Base-by-base conservation (phyloP, 2,797 vertebrate species). In the Gymnopithys bicolor region DNA sequence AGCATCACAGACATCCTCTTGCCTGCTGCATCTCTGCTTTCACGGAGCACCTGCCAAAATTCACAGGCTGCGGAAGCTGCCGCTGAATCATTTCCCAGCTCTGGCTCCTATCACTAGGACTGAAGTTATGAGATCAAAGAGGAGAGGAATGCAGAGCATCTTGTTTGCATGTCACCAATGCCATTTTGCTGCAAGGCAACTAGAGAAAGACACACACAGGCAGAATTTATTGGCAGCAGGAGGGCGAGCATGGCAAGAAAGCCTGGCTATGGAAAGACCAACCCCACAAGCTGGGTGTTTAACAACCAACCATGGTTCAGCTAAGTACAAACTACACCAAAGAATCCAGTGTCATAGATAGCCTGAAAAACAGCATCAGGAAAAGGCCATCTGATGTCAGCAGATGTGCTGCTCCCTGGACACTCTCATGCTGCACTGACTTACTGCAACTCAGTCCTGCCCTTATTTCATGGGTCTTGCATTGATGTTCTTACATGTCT, bases 131-230 rank as follows among this genome's bases (percentile, higher is more conserved):
- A 94, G 90, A 94, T 95, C 92, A 95, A 92, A 96, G 87, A 89
- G 45, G 28, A 78, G 13, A 94, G 76, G 94, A 96, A 95, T 75
- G 87, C 92, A 85, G 89, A 93, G 87, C 90, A 92, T 92, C 92
- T 84, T 92, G 78, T 89, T 76, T 89, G 68, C 89, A 76, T 90
- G 77, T 83, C 93, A 89, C 81, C 84, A 32, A 56, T 92, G 84
- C 56, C 86, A 77, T 92, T 95, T 90, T 85, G 93, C 94, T 89
- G 80, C 46, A 19, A 95, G 93, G 93, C 90, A 84, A 87, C 67
- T 43, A 16, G 13, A 71, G 85, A 37, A 64, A 91, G 77, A 86
- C 62, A 68, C 59, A 91, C 32, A 39, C 24, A 84, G 46, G 43
- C n/a, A 81, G 62, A 43, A 91, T 79, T 45, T 63, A 45, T 1